Percentiles rank a stretch among this genome's conserved stretches.
Evolutionary conservation across 2,113 vertebrate species (phyloP).

Genomic region (Hyla sarda): DNA sequence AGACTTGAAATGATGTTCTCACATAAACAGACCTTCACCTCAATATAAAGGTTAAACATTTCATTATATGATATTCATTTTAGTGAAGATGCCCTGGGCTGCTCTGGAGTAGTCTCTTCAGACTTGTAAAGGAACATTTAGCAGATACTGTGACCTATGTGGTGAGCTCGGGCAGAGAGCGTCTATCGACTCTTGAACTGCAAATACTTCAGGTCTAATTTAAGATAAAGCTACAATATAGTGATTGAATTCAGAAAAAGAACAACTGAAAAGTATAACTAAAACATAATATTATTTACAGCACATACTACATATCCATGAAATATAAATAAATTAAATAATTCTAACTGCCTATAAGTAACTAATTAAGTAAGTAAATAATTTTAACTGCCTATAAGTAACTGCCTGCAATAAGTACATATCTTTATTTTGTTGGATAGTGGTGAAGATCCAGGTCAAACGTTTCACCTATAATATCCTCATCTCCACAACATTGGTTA

Average conservation of each 20-base stretch:
- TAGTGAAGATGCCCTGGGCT: constrained; percentile 2
- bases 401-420: too few species aligned
- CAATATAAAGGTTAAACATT: constrained; percentile 34
- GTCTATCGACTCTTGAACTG: not conserved
- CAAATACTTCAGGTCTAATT: not conserved
- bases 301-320: too few species aligned
- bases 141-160: constrained; percentile 6
- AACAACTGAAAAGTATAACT: not conserved
- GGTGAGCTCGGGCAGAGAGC: not conserved
- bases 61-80: constrained; percentile 28
- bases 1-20: constrained; percentile 15
- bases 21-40: constrained; percentile 26
- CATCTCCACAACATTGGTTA: too few species aligned
- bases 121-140: constrained; percentile 22
- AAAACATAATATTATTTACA: not conserved
- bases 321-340: too few species aligned
- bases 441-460: too few species aligned
- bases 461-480: too few species aligned
- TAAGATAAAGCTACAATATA: not conserved
- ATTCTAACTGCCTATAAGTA: too few species aligned
- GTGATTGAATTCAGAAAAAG: not conserved
- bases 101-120: not conserved
- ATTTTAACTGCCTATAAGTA: too few species aligned
- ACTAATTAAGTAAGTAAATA: too few species aligned
- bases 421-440: too few species aligned